Evolutionary conservation across 2,888 invertebrate genomes (phyloP).

Genomic region (Herminia tarsipennalis): DNA sequence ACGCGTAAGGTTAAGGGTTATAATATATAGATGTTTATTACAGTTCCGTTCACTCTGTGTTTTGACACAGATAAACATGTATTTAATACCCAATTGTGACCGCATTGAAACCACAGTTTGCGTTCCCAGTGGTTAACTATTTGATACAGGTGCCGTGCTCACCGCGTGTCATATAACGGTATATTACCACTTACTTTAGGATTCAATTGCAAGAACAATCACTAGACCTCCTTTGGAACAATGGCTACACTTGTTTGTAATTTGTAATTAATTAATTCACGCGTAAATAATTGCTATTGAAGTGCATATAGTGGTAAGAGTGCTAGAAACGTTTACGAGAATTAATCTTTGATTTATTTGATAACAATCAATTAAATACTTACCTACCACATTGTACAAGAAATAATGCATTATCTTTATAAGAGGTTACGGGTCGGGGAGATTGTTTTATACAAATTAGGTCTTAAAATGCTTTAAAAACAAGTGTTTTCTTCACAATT

Average conservation of each 20-base stretch:
- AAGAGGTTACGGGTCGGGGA: no score
- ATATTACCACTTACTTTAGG: conserved; percentile 14
- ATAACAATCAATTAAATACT: no score
- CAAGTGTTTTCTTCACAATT: no score
- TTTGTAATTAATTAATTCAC: no score
- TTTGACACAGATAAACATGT: background rate
- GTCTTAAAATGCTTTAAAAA: no score
- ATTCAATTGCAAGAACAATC: conserved; percentile 10
- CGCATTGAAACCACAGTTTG: conserved; percentile 21
- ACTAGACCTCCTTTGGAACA: background rate
- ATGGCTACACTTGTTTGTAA: background rate
- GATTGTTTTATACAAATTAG: no score
- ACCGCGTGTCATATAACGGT: conserved; percentile 29
- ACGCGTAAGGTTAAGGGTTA: background rate
- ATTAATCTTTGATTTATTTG: no score
- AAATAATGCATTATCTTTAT: no score
- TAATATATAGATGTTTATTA: background rate
- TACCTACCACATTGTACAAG: no score
- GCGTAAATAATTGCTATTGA: no score
- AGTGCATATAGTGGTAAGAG: no score
- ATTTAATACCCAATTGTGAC: conserved; percentile 23
- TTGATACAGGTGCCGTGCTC: conserved; percentile 33
- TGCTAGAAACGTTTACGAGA: no score
- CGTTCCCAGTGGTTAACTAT: conserved; percentile 19
- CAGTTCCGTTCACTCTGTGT: background rate